Evolutionary conservation across 1,140 invertebrate species (phyloP).

Genomic region (Temnothorax nylanderi): DNA sequence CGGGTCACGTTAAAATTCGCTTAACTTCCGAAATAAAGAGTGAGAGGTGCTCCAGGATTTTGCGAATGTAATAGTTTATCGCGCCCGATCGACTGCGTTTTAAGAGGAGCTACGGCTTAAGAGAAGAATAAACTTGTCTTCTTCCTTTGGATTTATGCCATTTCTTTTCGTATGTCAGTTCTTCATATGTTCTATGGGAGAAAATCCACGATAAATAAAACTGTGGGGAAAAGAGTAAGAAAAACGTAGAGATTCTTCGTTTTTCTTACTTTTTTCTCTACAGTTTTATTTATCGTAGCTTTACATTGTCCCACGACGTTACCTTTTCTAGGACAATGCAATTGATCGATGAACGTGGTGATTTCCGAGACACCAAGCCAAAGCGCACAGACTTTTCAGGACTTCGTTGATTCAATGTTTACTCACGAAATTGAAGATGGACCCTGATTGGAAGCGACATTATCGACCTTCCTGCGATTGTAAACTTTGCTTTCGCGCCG

Average conservation of each 20-base stretch:
- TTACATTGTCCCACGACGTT: not conserved
- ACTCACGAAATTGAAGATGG: conserved; percentile 52
- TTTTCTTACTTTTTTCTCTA: not conserved
- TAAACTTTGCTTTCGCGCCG: conserved; percentile 25
- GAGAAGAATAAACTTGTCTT: not conserved
- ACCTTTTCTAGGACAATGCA: conserved; percentile 46
- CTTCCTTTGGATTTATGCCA: not conserved
- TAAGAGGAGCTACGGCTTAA: not conserved
- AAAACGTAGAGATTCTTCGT: too few species aligned
- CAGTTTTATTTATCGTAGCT: conserved; percentile 41
- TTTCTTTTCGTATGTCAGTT: not conserved
- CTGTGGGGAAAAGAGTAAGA: too few species aligned
- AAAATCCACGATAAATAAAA: too few species aligned
- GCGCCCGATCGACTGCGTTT: not conserved
- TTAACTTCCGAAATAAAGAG: not conserved
- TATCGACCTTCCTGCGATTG: conserved; percentile 11
- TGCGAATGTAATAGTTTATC: conserved; percentile 15
- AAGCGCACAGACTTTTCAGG: conserved; percentile 10
- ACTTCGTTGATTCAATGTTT: conserved; percentile 52
- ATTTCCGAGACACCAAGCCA: conserved; percentile 31
- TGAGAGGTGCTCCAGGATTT: not conserved
- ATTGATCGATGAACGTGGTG: conserved; percentile 50
- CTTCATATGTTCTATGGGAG: not conserved
- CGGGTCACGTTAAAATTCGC: conserved; percentile 23
- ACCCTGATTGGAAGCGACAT: conserved; percentile 32